A percentile compares a stretch with the other conserved stretches of the same genome.
These are phyloP conservation scores for Anoplius nigerrimus DNA, from an alignment of 2,888 invertebrate species.

Conservation along the genomic window DNA sequence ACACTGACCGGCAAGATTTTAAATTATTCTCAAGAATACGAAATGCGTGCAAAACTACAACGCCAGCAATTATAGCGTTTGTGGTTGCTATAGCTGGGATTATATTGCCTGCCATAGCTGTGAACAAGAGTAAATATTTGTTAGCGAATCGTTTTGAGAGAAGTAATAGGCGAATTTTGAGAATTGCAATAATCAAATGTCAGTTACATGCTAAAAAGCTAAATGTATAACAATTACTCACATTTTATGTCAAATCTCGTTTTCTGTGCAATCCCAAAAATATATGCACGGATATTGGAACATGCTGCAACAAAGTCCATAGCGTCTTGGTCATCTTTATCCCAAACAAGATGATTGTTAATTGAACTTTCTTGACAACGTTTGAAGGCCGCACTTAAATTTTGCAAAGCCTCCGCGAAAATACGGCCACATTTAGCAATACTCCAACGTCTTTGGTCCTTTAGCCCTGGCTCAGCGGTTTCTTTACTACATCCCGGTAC, in stretches of 20 bases:
- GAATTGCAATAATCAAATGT: too few species aligned
- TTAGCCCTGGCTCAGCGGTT: slow-evolving; percentile 77
- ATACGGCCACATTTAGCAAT: slow-evolving; percentile 84
- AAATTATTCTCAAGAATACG: slow-evolving; percentile 83
- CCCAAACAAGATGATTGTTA: slow-evolving; percentile 91
- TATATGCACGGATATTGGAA: slow-evolving; percentile 92
- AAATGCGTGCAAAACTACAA: slow-evolving; percentile 93
- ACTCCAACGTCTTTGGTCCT: slow-evolving; percentile 88
- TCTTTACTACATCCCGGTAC: slow-evolving; percentile 77
- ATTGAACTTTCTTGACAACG: slow-evolving; percentile 74
- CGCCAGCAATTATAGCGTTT: slow-evolving; percentile 97
- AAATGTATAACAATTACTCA: slow-evolving; percentile 74
- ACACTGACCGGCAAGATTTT: slow-evolving; percentile 85
- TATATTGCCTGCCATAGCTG: slow-evolving; percentile 99
- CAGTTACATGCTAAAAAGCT: not conserved
- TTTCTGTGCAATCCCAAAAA: slow-evolving; percentile 92
- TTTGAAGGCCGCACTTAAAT: slow-evolving; percentile 79
- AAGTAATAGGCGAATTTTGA: too few species aligned
- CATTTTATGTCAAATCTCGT: slow-evolving; percentile 97
- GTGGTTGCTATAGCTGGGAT: slow-evolving; percentile 99
- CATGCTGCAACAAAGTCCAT: slow-evolving; percentile 98
- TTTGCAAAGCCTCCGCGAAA: slow-evolving; percentile 82
- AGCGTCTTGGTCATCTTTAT: slow-evolving; percentile 94
- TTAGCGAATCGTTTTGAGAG: not conserved
- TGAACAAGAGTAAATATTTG: not conserved